Percentiles rank a stretch among this genome's conserved stretches.
These are phyloP conservation scores for Tamias sibiricus DNA, from an alignment of 2,113 vertebrate genomes.

Conservation along the genomic window DNA sequence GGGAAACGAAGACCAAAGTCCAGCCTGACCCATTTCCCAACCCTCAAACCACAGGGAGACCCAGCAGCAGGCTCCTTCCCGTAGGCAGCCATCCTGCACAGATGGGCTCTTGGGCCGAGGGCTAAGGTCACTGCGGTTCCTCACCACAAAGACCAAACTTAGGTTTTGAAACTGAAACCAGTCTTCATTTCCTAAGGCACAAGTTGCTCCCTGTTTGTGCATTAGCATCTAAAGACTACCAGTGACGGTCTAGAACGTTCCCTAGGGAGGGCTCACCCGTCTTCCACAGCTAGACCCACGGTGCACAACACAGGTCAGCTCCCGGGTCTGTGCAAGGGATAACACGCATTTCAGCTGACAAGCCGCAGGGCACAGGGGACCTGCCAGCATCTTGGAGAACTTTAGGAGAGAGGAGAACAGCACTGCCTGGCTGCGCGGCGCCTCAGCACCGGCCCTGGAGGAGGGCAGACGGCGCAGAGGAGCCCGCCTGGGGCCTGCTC, in stretches of 20 bases:
- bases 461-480: too few relatives aligned
- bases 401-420: too few relatives aligned
- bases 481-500: too few relatives aligned
- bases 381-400: background rate
- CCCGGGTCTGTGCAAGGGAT: background rate
- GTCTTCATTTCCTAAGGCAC: conserved; percentile 40
- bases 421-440: too few relatives aligned
- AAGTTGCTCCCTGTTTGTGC: conserved; percentile 2
- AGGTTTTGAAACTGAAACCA: conserved; percentile 50
- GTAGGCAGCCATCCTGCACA: background rate
- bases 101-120: too few relatives aligned
- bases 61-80: background rate
- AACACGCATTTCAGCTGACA: background rate
- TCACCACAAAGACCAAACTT: background rate
- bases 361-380: background rate
- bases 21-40: conserved; percentile 18
- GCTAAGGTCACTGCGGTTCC: background rate
- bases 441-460: too few relatives aligned
- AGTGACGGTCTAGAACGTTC: conserved; percentile 26
- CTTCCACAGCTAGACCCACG: background rate
- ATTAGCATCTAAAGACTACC: conserved; percentile 22
- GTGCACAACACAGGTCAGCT: background rate
- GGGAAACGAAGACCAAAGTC: conserved; percentile 11
- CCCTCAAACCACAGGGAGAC: background rate
- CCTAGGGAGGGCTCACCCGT: background rate